Evolutionary conservation across 2,888 invertebrate genomes (phyloP), one percentile per base, ranked within the genome.

Genomic region (Muscina levida): DNA sequence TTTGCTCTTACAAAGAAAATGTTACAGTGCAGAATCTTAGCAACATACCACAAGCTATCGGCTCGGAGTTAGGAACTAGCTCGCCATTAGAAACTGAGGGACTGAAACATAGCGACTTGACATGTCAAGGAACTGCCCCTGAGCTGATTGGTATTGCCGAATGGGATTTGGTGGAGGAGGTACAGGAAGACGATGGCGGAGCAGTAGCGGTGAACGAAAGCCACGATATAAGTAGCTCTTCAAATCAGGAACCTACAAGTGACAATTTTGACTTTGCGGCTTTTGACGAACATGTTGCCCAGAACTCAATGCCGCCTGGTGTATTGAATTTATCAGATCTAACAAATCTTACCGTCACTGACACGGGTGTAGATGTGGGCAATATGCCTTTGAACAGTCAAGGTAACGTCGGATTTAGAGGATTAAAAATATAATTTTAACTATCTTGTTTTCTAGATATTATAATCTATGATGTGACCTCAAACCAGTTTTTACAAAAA

Each of bases 81-180:
- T 59, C 13, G 17, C 11, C 31, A 13, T 10, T 48, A 37, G 39
- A 68, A 13, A 15, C 53, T 13, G 4, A 17, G 0, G 10, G 39
- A 17, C 8, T 62, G 10, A 24, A 11, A 51, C 22, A 31, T 24
- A 51, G 24, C 24, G 51, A 46, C 17, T 42, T 15, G 53, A 59
- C 15, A 26, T 51, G 8, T 65, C 19, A 57, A 17, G n/a, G n/a
- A 1, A 53, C 65, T 19, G 1, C 22, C 11, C 10, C 46, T 6
- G 72, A 77, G 26, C 53, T 53, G 39, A 22, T 13, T 24, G 67
- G 19, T 8, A 57, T 67, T 5, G 42, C 42, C 1, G 82, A 79
- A n/a, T 53, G 67, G 19, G 83, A 83, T 53, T 77, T 83, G 42
- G 71, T 83, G 1, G 82, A 82, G 71, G 82, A 83, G 51, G 53